phyloP scores from a whole-genome alignment of 1,140 invertebrate genomes.

The Scaptomyza graminum region DNA sequence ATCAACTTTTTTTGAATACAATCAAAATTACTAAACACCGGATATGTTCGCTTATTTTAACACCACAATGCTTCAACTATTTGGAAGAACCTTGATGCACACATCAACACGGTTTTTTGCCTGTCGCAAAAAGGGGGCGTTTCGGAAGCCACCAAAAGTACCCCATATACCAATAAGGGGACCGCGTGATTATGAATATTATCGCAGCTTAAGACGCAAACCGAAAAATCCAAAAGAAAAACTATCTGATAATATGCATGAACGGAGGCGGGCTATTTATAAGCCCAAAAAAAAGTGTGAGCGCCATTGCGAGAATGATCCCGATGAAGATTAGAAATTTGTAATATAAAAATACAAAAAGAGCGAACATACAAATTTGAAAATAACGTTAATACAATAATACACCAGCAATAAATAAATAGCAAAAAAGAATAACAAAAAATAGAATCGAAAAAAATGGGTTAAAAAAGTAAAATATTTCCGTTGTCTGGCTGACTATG shows the following conservation, averaged over 20 bases:
- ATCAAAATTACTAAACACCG: neutral
- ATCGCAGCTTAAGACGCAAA: constrained; percentile 23
- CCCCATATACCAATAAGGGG: constrained; percentile 35
- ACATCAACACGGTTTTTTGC: constrained; percentile 9
- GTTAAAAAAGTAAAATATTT: too few relatives aligned
- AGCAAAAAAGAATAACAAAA: too few relatives aligned
- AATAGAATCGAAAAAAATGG: too few relatives aligned
- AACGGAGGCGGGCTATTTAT: too few relatives aligned
- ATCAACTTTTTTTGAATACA: too few relatives aligned
- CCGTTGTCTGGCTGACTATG: too few relatives aligned
- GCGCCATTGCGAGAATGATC: neutral
- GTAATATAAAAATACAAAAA: neutral
- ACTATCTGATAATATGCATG: neutral
- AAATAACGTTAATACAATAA: too few relatives aligned
- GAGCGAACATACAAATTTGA: neutral
- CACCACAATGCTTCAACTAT: neutral
- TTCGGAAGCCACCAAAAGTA: constrained; percentile 16
- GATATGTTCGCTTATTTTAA: neutral
- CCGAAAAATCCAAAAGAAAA: constrained; percentile 9
- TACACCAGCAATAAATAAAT: too few relatives aligned
- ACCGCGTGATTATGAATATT: constrained; percentile 41
- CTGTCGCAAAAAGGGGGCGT: constrained; percentile 17
- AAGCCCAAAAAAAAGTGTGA: constrained; percentile 19
- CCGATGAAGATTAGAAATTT: constrained; percentile 3
- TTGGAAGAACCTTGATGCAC: neutral